These are phyloP conservation scores for Zenarchopterus dispar DNA, from an alignment of 2,797 vertebrate species.

Conservation along the genomic window DNA sequence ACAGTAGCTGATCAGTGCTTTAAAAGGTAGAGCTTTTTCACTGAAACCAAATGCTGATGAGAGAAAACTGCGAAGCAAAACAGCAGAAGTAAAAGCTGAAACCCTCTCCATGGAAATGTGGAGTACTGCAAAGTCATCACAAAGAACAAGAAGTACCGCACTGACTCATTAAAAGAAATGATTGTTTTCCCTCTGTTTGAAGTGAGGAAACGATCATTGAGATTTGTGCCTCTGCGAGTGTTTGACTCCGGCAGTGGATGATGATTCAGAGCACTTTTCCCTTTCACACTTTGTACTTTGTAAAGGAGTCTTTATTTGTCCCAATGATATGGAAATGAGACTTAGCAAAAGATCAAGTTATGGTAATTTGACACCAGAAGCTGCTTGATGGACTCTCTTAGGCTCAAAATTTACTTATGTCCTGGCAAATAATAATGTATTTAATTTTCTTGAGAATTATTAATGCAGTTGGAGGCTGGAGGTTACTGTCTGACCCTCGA, in stretches of 20 bases:
- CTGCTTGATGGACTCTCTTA: background rate
- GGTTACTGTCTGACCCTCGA: slow-evolving; percentile 20
- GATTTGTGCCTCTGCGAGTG: background rate
- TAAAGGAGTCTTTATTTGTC: background rate
- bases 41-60: too few relatives aligned
- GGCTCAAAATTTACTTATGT: background rate
- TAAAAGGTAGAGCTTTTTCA: too few relatives aligned
- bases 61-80: too few relatives aligned
- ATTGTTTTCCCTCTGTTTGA: background rate
- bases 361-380: slow-evolving; percentile 5
- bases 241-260: background rate
- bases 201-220: background rate
- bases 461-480: slow-evolving; percentile 31
- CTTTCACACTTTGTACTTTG: too few relatives aligned
- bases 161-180: background rate
- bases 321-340: slow-evolving; percentile 10
- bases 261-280: background rate
- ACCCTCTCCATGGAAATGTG: too few relatives aligned
- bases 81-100: too few relatives aligned
- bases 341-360: background rate
- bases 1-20: too few relatives aligned
- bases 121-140: too few relatives aligned
- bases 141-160: too few relatives aligned
- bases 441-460: slow-evolving; percentile 40
- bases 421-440: slow-evolving; percentile 26